Base-by-base conservation (phyloP, 2,113 vertebrate genomes). In the Mungos mungo region DNA sequence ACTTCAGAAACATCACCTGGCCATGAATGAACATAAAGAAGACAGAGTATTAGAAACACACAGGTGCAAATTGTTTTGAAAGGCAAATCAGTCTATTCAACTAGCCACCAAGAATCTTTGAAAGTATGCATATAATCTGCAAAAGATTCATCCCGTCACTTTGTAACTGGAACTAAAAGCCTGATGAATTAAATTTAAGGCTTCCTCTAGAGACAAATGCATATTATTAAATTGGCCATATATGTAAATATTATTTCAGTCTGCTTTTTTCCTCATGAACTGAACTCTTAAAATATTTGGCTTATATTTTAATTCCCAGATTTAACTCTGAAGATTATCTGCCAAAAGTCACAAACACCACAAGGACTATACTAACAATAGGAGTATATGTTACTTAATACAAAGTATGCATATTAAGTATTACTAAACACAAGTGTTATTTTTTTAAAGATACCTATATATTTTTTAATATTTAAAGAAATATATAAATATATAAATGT, bases 201-300 rank as follows among this genome's bases (percentile, higher is more conserved):
- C 11, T 82, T 12, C 19, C 41, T 47, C 76, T 95, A 52, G 41
- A 57, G 41, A 87, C 16, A 77, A 95, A 90, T 76, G 27, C 6
- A 54, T 93, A 86, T 82, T 83, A 97, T 97, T 98, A 96, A 95
- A 96, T 54, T 90, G 45, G 57, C 35, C 29, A 33, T 66, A 47
- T 92, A 82, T 38, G 10, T 79, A 95, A 85, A 89, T 69, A 93
- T 84, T 91, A 90, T 91, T 69, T 92, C 31, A 33, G 4, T 47
- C 38, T 90, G 7, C 2, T 69, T 89, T 96, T 83, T 82, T 69
- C 79, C 38, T 74, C 88, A 7, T 68, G 31, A 92, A 90, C 29
- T 63, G 2, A 93, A 60, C 80, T 84, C 66, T 89, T 90, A 71
- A 97, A 84, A 77, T 92, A 96, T 65, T 57, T 87, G 27, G 33